These are phyloP conservation scores for Lethrus apterus DNA, from an alignment of 1,140 invertebrate species.

Conservation along the genomic window DNA sequence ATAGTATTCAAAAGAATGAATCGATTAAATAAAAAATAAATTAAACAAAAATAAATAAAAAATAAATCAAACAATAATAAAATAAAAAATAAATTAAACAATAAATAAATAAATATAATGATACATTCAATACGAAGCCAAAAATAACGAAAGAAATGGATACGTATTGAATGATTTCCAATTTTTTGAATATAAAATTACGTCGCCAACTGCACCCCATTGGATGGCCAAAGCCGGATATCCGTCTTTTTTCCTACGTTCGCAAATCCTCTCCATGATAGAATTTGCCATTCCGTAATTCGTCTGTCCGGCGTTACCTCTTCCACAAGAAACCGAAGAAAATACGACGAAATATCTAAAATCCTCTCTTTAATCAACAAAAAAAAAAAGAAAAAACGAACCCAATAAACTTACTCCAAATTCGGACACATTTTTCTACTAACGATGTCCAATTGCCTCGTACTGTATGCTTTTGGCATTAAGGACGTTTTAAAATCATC, in stretches of 20 bases:
- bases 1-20: too few species aligned
- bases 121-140: too few species aligned
- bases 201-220: constrained; percentile 65
- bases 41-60: too few species aligned
- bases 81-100: too few species aligned
- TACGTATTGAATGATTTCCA: neutral
- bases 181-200: constrained; percentile 29
- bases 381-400: constrained; percentile 34
- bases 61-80: too few species aligned
- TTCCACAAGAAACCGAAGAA: constrained; percentile 80
- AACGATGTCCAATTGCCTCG: constrained; percentile 50
- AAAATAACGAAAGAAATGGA: too few species aligned
- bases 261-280: constrained; percentile 66
- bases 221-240: constrained; percentile 61
- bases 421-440: constrained; percentile 51
- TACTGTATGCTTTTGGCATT: constrained; percentile 45
- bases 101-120: too few species aligned
- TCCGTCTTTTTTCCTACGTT: constrained; percentile 48
- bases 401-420: constrained; percentile 31
- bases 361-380: too few species aligned
- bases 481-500: constrained; percentile 44
- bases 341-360: constrained; percentile 62
- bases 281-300: constrained; percentile 79
- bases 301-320: constrained; percentile 81
- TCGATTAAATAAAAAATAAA: too few species aligned